These are phyloP conservation scores for Cactoblastis cactorum DNA, from an alignment of 2,888 invertebrate species.

Conservation along the genomic window DNA sequence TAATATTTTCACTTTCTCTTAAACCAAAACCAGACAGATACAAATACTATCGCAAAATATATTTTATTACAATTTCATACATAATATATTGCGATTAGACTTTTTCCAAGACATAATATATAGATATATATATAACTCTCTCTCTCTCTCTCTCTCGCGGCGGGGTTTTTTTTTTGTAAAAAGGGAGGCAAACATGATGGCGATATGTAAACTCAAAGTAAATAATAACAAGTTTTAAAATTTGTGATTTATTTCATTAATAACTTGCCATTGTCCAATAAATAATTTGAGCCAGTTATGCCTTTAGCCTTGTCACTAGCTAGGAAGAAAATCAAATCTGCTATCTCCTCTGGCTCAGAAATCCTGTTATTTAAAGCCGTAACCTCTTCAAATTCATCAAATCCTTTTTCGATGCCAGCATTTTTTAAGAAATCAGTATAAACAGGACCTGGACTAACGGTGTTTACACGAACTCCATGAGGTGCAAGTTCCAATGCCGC, in stretches of 20 bases:
- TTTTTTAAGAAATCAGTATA: constrained; percentile 68
- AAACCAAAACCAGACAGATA: too few species aligned
- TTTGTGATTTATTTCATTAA: neutral
- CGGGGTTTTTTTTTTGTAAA: too few species aligned
- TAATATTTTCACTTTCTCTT: too few species aligned
- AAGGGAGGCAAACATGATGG: too few species aligned
- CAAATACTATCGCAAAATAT: too few species aligned
- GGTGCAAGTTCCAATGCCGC: constrained; percentile 82
- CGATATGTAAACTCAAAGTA: too few species aligned
- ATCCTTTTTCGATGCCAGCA: constrained; percentile 12
- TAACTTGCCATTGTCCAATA: constrained; percentile 25
- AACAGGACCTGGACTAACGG: constrained; percentile 38
- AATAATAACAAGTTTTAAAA: too few species aligned
- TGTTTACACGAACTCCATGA: constrained; percentile 84
- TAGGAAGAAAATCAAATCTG: constrained; percentile 20
- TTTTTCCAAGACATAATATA: too few species aligned
- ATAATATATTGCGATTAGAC: too few species aligned
- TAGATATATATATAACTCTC: too few species aligned
- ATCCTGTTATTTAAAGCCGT: constrained; percentile 33
- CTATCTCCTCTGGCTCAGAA: constrained; percentile 30
- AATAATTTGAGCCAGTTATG: constrained; percentile 25
- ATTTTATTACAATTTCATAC: too few species aligned
- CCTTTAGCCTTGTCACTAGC: constrained; percentile 24
- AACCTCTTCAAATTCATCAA: neutral
- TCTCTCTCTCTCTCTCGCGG: too few species aligned